Evolutionary conservation across 2,888 invertebrate species (phyloP).

Genomic region (Pachydiplax longipennis): DNA sequence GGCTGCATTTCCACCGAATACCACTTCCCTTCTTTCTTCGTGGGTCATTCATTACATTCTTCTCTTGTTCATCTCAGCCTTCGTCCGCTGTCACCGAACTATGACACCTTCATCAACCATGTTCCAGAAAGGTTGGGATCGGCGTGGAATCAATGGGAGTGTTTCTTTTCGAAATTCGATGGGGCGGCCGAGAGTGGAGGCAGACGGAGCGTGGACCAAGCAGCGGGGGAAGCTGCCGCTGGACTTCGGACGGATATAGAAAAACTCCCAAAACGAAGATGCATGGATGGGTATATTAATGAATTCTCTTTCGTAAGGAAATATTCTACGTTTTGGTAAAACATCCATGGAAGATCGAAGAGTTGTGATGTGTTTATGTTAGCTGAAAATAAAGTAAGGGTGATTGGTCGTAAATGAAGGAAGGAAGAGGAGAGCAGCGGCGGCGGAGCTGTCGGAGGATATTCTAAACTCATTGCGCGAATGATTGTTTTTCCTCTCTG

Average conservation of each 20-base stretch:
- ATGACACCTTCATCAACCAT: slow-evolving; percentile 51
- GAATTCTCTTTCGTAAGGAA: too few relatives aligned
- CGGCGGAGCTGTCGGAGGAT: not conserved
- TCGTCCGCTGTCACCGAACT: slow-evolving; percentile 48
- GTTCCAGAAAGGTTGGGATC: slow-evolving; percentile 47
- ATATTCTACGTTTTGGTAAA: too few relatives aligned
- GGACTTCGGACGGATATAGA: not conserved
- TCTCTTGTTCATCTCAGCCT: slow-evolving; percentile 29
- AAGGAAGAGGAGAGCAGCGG: not conserved
- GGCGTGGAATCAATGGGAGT: not conserved
- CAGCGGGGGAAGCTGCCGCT: not conserved
- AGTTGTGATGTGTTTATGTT: too few relatives aligned
- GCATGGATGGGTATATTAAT: not conserved
- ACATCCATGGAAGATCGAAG: too few relatives aligned
- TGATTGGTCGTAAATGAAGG: not conserved
- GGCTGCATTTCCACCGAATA: not conserved
- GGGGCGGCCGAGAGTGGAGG: not conserved
- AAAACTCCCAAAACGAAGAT: not conserved
- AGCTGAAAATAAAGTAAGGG: not conserved
- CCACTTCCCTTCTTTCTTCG: not conserved
- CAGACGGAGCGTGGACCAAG: not conserved
- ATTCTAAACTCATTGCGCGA: too few relatives aligned
- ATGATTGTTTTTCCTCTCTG: not conserved
- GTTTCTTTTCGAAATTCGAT: not conserved
- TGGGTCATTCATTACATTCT: not conserved